Base-by-base conservation (phyloP, 2,888 invertebrate genomes). In the Lepas anatifera region DNA sequence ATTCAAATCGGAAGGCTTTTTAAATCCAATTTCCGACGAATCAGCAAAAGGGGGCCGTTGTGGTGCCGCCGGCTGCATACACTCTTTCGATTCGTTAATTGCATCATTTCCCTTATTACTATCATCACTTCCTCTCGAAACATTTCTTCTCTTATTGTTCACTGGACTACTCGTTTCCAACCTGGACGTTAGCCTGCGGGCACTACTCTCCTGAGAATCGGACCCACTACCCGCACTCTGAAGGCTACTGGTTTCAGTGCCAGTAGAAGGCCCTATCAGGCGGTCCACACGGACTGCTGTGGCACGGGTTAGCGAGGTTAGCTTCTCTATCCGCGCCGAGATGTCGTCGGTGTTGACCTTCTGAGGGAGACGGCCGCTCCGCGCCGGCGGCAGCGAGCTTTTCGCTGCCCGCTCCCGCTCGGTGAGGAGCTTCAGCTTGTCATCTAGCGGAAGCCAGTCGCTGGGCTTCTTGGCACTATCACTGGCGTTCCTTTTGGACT, bases 231-330 rank as follows among this genome's bases (percentile, higher is more conserved):
- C 18, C 22, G 58, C 58, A n/a, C n/a, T n/a, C n/a, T n/a, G n/a
- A n/a, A n/a, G n/a, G n/a, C n/a, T n/a, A n/a, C n/a, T n/a, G n/a
- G n/a, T n/a, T n/a, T n/a, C n/a, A n/a, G n/a, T n/a, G 35, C 58
- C 58, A 7, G 32, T 1, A 25, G 27, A 22, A 32, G 58, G 58
- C 6, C 58, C 58, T 73, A 84, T 82, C 77, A 87, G 83, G 80
- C 83, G 84, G 79, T 87, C 86, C 76, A 87, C 86, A 77, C 86
- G 85, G 78, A 86, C 87, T 81, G 87, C 83, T 67, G 87, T 86
- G 77, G 69, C 69, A 2, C 70, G 86, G 86, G 78, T 84, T 84
- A 66, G 68, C 32, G 72, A 69, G 37, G 72, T 72, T 43, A 72
- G 52, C 29, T 69, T 70, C 69, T 72, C 72, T 43, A 72, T 70